phyloP scores from a whole-genome alignment of 2,797 vertebrate species.

The Acestrorhynchus altus region DNA sequence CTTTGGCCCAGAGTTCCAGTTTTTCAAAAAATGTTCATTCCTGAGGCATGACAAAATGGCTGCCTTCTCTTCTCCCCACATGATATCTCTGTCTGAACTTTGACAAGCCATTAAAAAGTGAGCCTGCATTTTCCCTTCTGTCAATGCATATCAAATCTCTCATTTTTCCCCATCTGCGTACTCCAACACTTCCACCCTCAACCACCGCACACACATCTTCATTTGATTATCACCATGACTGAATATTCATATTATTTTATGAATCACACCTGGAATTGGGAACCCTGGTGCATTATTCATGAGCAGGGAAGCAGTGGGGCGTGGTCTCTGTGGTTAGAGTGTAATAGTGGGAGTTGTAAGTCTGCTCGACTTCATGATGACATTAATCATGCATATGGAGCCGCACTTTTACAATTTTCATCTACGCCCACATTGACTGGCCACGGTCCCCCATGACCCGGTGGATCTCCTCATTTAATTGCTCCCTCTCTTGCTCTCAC shows the following conservation, averaged over 20 bases:
- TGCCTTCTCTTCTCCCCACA: slow-evolving; percentile 66
- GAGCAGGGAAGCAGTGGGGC: slow-evolving; percentile 76
- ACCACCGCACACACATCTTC: slow-evolving; percentile 78
- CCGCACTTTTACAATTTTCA: slow-evolving; percentile 64
- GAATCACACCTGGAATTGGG: slow-evolving; percentile 76
- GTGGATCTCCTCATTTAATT: slow-evolving; percentile 73
- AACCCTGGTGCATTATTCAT: slow-evolving; percentile 79
- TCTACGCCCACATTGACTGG: slow-evolving; percentile 63
- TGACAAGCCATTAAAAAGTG: slow-evolving; percentile 80
- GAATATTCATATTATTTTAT: slow-evolving; percentile 81
- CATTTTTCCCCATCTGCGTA: slow-evolving; percentile 82
- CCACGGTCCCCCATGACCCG: slow-evolving; percentile 63
- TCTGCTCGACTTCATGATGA: slow-evolving; percentile 67
- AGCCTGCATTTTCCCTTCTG: slow-evolving; percentile 77
- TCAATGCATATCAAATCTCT: slow-evolving; percentile 80
- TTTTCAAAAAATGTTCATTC: too few species aligned
- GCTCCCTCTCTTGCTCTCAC: slow-evolving; percentile 52
- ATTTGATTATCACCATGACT: slow-evolving; percentile 81
- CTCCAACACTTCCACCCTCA: slow-evolving; percentile 75
- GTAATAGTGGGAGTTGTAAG: slow-evolving; percentile 66
- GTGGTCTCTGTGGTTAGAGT: slow-evolving; percentile 77
- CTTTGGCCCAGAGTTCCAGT: too few species aligned
- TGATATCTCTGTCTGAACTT: slow-evolving; percentile 80
- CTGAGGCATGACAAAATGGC: slow-evolving; percentile 74
- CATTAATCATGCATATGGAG: slow-evolving; percentile 75